Base-by-base conservation (phyloP, 2,113 vertebrate genomes). In the Theristicus caerulescens region DNA sequence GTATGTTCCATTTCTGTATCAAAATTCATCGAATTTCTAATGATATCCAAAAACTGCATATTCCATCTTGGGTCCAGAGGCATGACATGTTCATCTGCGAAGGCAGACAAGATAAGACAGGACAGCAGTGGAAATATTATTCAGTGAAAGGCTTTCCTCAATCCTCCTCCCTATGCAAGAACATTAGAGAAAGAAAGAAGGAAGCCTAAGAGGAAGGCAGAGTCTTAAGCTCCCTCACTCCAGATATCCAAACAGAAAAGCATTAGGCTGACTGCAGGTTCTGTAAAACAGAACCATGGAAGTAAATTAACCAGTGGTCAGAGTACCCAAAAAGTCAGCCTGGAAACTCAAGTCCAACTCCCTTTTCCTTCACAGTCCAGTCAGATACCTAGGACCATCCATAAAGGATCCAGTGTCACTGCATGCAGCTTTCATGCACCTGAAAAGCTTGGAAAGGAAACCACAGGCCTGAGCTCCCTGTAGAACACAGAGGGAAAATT, bases 61-160 rank as follows among this genome's bases (percentile, higher is more conserved):
- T 99, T 99, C 99, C 99, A 99, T 26, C 99, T 99, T 97, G 99
- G 99, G 94, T 99, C 99, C 96, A 99, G 95, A 90, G 98, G 98
- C 77, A 99, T 98, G 96, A 99, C 98, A 93, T 98, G 98, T 80
- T 99, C 99, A 98, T 99, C 99, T 99, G 93, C 25, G 67, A 93
- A 90, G 49, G 55, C 11, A 96, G 26, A 86, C 16, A 71, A 52
- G 59, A 42, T 8, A 66, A 36, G 46, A 85, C 38, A 88, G 6
- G 31, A 66, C 13, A 93, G 29, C 17, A 85, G 38, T 47, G 34
- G 22, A 95, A 86, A 65, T 9, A 22, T 64, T 8, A 87, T 10
- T 65, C 27, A 85, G 40, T 46, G 19, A 40, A 57, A 84, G 18
- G 59, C 10, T 64, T 27, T 55, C 29, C 40, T 38, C 46, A 29